Evolutionary conservation across 2,797 vertebrate species (phyloP), one percentile per base, ranked within the genome.

Genomic region (Xyrichtys novacula): DNA sequence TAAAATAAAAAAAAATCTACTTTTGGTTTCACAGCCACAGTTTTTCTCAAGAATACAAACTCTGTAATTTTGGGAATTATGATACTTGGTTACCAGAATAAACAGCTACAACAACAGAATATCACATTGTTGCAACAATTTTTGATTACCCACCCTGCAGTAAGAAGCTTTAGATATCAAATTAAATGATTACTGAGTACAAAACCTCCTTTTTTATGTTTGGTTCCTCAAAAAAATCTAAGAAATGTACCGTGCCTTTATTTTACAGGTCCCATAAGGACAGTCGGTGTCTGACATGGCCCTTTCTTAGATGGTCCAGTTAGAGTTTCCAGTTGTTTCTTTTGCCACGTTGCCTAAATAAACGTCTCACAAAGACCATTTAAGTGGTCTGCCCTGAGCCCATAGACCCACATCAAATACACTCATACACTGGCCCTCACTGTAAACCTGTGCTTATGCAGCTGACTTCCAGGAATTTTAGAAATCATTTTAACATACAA

Each of bases 341-440:
- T 70, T 73, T 88, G 84, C 89, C 86, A 58, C 83, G 73, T 58
- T 69, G 71, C 83, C 89, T 90, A 89, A 91, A 90, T 81, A 93
- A 92, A 93, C 80, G 88, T 77, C 78, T 86, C 83, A 80, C 86
- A 81, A 78, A 86, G 87, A 83, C 74, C 76, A 76, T 70, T 53
- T 75, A 76, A 83, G 85, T 73, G 75, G 78, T 77, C 60, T 53
- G 63, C 59, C 76, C 75, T 65, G 29, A 81, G 78, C 80, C 81
- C 71, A 57, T 34, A 82, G 79, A 78, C 87, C 91, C 92, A 93
- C 91, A 92, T 94, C 88, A 94, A 89, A 87, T 80, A 46, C 32
- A 11, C 74, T 75, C 54, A 57, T 70, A 74, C 69, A 59, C 78
- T 71, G 76, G 68, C 63, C 66, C 89, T 70, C n/a, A 43, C 74